Evolutionary conservation across 2,888 invertebrate genomes (phyloP).

Genomic region (Marasmarcha lunaedactyla): DNA sequence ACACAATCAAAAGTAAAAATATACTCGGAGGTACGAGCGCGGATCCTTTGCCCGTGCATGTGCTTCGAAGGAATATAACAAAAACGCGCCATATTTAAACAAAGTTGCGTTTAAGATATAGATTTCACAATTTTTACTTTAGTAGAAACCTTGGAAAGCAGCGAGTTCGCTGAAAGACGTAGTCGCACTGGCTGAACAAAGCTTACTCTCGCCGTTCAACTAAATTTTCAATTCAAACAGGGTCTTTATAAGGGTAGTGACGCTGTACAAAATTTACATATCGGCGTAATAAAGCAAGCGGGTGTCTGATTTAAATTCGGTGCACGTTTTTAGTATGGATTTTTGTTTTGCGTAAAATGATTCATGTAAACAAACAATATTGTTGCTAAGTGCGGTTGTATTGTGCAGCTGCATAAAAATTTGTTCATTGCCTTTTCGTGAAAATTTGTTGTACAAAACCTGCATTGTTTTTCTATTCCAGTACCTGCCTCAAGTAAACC

Average conservation of each 20-base stretch:
- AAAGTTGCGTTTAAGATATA: not conserved
- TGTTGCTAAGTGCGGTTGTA: not conserved
- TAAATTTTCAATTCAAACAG: slow-evolving; percentile 70
- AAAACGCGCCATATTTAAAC: not conserved
- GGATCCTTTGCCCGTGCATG: not conserved
- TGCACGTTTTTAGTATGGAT: slow-evolving; percentile 33
- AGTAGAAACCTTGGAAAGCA: slow-evolving; percentile 23
- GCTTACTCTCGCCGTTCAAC: slow-evolving; percentile 58
- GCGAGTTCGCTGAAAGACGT: slow-evolving; percentile 66
- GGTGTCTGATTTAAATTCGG: slow-evolving; percentile 60
- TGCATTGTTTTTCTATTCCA: too few species aligned
- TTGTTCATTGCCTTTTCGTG: not conserved
- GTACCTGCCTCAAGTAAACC: not conserved
- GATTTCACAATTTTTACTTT: not conserved
- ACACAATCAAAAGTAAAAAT: slow-evolving; percentile 19
- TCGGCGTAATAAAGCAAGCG: slow-evolving; percentile 65
- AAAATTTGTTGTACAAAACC: not conserved
- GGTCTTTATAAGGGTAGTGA: slow-evolving; percentile 70
- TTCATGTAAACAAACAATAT: not conserved
- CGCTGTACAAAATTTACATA: slow-evolving; percentile 68
- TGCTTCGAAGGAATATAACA: too few species aligned
- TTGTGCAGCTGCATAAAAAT: not conserved
- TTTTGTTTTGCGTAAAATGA: slow-evolving; percentile 19
- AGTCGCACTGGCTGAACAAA: slow-evolving; percentile 54
- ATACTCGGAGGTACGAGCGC: not conserved